phyloP scores from a whole-genome alignment of 2,888 invertebrate species.

The Tupiocoris notatus region DNA sequence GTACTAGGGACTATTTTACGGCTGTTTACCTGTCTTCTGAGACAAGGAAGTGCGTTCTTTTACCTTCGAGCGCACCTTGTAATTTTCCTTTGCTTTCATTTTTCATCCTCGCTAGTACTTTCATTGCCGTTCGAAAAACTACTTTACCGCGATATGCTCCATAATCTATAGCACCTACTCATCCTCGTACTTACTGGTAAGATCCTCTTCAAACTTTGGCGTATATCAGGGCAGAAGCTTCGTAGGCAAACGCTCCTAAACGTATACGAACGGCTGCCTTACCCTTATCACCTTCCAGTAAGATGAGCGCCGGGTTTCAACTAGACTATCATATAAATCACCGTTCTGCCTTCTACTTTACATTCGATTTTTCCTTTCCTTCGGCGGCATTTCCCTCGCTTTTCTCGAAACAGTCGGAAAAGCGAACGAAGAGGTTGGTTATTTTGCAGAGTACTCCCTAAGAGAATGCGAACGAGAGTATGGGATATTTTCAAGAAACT shows the following conservation, averaged over 20 bases:
- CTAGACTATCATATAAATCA: slow-evolving; percentile 22
- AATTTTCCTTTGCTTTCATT: no score
- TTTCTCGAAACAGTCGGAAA: not conserved
- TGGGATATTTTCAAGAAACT: not conserved
- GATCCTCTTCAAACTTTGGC: not conserved
- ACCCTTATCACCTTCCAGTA: slow-evolving; percentile 16
- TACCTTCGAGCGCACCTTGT: no score
- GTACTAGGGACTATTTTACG: no score
- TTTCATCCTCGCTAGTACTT: no score
- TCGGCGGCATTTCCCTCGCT: not conserved
- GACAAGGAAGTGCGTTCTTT: no score
- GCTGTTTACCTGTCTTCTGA: no score
- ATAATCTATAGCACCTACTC: not conserved
- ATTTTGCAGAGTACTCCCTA: not conserved
- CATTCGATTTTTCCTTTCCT: slow-evolving; percentile 5
- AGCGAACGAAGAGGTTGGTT: not conserved
- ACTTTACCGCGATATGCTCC: no score
- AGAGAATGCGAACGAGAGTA: not conserved
- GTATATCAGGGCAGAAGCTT: not conserved
- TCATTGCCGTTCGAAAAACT: no score
- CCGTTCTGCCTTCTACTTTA: not conserved
- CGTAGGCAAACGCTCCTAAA: not conserved
- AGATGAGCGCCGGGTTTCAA: slow-evolving; percentile 3
- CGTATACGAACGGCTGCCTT: not conserved
- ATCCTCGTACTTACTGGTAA: not conserved